These are phyloP conservation scores for Lethocerus indicus DNA, from an alignment of 1,140 invertebrate genomes.

Conservation along the genomic window DNA sequence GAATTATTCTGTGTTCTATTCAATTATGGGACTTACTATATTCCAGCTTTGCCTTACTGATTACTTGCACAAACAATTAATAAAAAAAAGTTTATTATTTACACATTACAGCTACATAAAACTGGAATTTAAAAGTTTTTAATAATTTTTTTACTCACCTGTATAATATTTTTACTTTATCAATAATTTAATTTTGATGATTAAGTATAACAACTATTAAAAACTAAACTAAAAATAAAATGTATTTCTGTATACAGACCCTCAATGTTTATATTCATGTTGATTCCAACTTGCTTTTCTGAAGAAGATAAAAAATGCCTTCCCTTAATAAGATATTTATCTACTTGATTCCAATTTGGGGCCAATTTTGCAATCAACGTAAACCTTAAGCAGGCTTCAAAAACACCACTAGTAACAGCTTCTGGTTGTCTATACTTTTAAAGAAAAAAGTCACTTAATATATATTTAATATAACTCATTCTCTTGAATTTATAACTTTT, in stretches of 20 bases:
- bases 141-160: too few relatives aligned
- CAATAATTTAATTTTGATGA: too few relatives aligned
- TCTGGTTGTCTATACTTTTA: neutral
- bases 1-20: too few relatives aligned
- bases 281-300: neutral
- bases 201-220: too few relatives aligned
- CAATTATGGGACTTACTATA: too few relatives aligned
- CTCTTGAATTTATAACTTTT: neutral
- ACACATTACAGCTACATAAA: too few relatives aligned
- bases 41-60: too few relatives aligned
- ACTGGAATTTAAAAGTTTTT: too few relatives aligned
- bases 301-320: neutral
- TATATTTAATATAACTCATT: neutral
- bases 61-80: too few relatives aligned
- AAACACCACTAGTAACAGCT: neutral
- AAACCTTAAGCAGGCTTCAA: neutral
- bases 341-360: conserved; percentile 1
- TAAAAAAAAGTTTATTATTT: too few relatives aligned
- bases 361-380: neutral
- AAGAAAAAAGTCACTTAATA: neutral
- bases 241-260: conserved; percentile 4
- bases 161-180: too few relatives aligned
- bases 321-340: neutral
- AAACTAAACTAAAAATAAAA: too few relatives aligned
- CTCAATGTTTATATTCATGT: neutral